Percentiles rank a stretch among this genome's conserved stretches.
phyloP scores from a whole-genome alignment of 2,113 vertebrate genomes.

The Montifringilla adamsi region DNA sequence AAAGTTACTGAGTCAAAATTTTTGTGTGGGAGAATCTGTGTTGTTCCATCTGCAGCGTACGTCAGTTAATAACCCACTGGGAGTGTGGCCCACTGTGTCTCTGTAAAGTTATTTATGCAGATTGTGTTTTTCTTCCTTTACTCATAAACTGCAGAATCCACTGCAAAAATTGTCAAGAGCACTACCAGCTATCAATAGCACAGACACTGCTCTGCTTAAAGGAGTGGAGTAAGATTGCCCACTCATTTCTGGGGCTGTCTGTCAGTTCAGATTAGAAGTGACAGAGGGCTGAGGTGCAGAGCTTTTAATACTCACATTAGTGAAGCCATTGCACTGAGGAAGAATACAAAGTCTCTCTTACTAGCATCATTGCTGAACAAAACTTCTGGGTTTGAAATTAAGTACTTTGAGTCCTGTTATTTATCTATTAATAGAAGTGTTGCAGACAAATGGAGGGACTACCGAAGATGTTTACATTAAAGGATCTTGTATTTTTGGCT shows the following conservation, averaged over 20 bases:
- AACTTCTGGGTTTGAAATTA: neutral
- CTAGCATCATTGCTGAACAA: neutral
- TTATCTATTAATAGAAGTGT: neutral
- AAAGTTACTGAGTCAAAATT: conserved; percentile 25
- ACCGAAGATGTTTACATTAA: neutral
- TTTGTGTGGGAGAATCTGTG: neutral
- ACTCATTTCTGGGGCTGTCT: conserved; percentile 61
- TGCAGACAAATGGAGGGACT: neutral
- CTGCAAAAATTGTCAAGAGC: conserved; percentile 8
- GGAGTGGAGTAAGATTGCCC: conserved; percentile 45
- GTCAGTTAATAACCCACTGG: conserved; percentile 22
- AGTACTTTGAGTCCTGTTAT: neutral
- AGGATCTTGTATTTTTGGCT: neutral
- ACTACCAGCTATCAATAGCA: conserved; percentile 56
- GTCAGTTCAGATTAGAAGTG: conserved; percentile 38
- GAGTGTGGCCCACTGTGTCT: conserved; percentile 29
- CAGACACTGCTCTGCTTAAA: conserved; percentile 34
- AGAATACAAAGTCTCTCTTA: conserved; percentile 3
- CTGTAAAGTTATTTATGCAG: conserved; percentile 35
- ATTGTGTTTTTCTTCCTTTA: neutral
- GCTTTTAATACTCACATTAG: conserved; percentile 17
- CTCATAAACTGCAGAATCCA: conserved; percentile 15
- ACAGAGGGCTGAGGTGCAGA: conserved; percentile 34
- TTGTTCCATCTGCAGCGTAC: neutral
- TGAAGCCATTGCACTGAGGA: neutral